phyloP scores from a whole-genome alignment of 2,113 vertebrate genomes.

The human region DNA sequence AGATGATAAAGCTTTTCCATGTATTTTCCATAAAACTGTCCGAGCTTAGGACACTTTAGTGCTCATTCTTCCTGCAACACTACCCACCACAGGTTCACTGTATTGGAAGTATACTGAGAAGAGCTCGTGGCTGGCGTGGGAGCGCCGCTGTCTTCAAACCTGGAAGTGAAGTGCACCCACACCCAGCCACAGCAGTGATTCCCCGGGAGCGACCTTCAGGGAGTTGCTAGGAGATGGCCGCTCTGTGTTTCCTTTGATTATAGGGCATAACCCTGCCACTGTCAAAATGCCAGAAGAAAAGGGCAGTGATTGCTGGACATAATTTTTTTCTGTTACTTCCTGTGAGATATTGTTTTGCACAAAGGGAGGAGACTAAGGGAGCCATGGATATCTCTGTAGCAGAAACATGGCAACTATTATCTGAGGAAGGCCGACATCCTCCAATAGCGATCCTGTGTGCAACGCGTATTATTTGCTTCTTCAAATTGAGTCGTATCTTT shows the following conservation, averaged over 20 bases:
- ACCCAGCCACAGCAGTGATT: conserved; percentile 53
- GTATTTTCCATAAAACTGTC: not conserved
- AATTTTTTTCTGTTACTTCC: conserved; percentile 14
- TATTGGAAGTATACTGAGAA: not conserved
- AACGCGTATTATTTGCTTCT: not conserved
- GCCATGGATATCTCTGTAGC: not conserved
- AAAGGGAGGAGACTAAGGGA: not conserved
- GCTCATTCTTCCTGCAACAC: not conserved
- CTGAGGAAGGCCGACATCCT: not conserved
- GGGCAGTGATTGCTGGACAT: conserved; percentile 25
- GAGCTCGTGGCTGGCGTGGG: not conserved
- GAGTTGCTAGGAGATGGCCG: conserved; percentile 58
- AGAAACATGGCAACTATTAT: not conserved
- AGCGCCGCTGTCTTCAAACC: conserved; percentile 11
- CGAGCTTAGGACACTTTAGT: not conserved
- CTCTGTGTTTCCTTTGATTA: conserved; percentile 74
- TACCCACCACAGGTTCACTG: not conserved
- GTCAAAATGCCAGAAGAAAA: conserved; percentile 54
- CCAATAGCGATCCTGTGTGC: not conserved
- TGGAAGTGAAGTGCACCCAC: not conserved
- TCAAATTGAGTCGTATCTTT: not conserved
- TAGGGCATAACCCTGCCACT: conserved; percentile 43
- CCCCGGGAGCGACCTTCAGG: conserved; percentile 44
- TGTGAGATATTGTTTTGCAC: not conserved
- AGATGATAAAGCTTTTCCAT: not conserved